Percentiles rank a stretch among this genome's conserved stretches.
phyloP scores from a whole-genome alignment of 2,888 invertebrate species.

The Eupithecia abbreviata region DNA sequence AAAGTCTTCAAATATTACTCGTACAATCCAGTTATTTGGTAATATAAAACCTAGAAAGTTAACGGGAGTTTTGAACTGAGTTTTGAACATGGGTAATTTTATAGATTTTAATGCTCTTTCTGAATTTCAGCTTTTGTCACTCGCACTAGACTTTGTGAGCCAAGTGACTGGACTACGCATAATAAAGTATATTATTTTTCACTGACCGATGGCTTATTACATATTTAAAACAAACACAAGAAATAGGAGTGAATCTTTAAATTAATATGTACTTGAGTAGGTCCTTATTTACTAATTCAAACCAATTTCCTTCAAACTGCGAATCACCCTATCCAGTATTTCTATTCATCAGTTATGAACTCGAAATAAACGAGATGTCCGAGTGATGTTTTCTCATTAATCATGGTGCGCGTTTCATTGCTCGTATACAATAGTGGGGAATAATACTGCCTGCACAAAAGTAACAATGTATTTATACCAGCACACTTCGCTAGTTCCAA shows the following conservation, averaged over 20 bases:
- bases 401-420: conserved; percentile 52
- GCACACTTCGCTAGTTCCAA: conserved; percentile 33
- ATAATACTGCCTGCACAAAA: conserved; percentile 17
- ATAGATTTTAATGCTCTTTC: too few species aligned
- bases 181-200: background rate
- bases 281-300: background rate
- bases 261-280: background rate
- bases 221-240: background rate
- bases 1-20: too few species aligned
- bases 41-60: too few species aligned
- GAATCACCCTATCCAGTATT: background rate
- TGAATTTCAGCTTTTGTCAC: too few species aligned
- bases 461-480: conserved; percentile 37
- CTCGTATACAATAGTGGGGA: conserved; percentile 23
- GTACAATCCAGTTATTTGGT: too few species aligned
- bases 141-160: too few species aligned
- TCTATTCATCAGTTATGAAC: background rate
- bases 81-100: too few species aligned
- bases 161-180: too few species aligned
- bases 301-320: background rate
- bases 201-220: background rate
- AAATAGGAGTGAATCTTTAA: background rate
- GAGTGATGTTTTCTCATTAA: conserved; percentile 62
- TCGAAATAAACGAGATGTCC: conserved; percentile 10
- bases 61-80: too few species aligned